Evolutionary conservation across 1,140 invertebrate genomes (phyloP), one percentile per base, ranked within the genome.

Genomic region (Trichonephila clavipes): DNA sequence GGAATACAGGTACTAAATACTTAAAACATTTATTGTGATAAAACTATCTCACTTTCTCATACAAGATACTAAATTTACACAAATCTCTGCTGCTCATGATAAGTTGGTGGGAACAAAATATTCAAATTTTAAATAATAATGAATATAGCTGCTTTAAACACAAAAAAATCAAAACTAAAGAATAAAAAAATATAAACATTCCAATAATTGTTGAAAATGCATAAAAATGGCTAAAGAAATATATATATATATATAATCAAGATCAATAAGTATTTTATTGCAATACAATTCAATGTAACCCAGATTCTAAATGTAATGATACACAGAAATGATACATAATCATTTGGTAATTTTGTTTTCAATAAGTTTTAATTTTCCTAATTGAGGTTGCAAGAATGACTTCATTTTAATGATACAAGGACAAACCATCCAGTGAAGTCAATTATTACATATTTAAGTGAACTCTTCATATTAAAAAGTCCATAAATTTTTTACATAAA

Each of bases 21-120:
- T 88, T 88, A 88, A 88, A 88, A 88, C 86, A 88, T 88, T 88
- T 88, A 88, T 88, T 88, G 86, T 88, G 86, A 88, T 88, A 88
- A 88, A 88, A 88, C 86, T 88, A 88, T 88, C 61, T 88, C 62
- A 64, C 18, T 58, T 64, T 88, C 86, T 88, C 86, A 88, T n/a
- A 88, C 28, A 64, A 88, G 59, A 64, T 62, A 64, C 86, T 88
- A 88, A 12, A 88, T 88, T 66, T 88, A 88, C 86, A 88, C 28
- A 88, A 88, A 88, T 64, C n/a, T 44, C 83, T 85, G 83, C 58
- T 85, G 51, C 16, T 87, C n/a, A 87, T 34, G 44, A 61, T 62
- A 83, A 83, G 24, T 86, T 86, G 83, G 51, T 62, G 86, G 86
- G 86, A 64, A 62, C n/a, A 44, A 58, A 83, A 58, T 77, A 77